Evolutionary conservation across 2,888 invertebrate species (phyloP).

Genomic region (Tinea trinotella): DNA sequence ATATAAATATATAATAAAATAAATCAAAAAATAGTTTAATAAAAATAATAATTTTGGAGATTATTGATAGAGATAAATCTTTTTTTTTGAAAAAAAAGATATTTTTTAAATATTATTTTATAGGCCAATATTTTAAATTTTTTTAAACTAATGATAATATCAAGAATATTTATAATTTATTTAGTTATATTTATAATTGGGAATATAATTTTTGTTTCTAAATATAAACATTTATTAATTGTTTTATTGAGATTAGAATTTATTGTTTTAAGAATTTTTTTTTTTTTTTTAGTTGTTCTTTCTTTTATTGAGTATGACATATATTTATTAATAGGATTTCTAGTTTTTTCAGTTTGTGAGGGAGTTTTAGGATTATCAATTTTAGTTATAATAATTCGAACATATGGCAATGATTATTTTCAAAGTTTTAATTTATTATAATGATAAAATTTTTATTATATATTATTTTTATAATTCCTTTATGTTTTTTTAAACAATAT

Average conservation of each 20-base stretch:
- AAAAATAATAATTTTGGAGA: constrained; percentile 81
- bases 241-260: constrained; percentile 74
- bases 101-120: constrained; percentile 75
- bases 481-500: constrained; percentile 61
- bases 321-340: constrained; percentile 74
- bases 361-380: constrained; percentile 75
- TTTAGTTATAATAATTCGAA: constrained; percentile 74
- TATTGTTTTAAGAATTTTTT: constrained; percentile 72
- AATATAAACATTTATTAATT: constrained; percentile 73
- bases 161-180: constrained; percentile 50
- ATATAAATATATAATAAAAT: no score
- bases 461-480: constrained; percentile 61
- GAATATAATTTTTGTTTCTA: constrained; percentile 65
- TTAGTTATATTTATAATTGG: constrained; percentile 64
- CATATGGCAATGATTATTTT: constrained; percentile 76
- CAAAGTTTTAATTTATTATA: constrained; percentile 68
- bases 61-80: constrained; percentile 71
- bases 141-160: constrained; percentile 72
- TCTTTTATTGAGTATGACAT: constrained; percentile 54
- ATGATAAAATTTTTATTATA: constrained; percentile 72
- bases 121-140: constrained; percentile 79
- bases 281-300: constrained; percentile 60
- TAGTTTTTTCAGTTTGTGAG: constrained; percentile 76
- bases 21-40: constrained; percentile 77
- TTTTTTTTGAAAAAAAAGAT: constrained; percentile 74